These are phyloP conservation scores for Peromyscus leucopus DNA, from an alignment of 2,113 vertebrate genomes.

Conservation along the genomic window DNA sequence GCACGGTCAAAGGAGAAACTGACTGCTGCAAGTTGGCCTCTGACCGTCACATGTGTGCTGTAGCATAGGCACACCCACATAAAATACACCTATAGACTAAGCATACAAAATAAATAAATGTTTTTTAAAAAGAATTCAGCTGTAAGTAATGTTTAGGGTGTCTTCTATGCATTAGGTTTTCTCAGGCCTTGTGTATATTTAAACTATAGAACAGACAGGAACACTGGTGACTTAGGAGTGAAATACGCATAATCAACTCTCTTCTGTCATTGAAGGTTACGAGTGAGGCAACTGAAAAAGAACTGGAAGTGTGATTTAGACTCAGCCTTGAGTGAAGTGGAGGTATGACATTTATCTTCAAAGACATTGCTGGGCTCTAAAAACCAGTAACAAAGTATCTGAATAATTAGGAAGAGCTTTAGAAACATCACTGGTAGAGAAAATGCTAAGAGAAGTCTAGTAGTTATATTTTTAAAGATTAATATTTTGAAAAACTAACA, in stretches of 20 bases:
- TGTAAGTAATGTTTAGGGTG: background rate
- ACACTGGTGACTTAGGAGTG: background rate
- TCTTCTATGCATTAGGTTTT: background rate
- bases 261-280: slow-evolving; percentile 83
- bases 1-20: background rate
- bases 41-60: too few species aligned
- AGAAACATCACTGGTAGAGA: slow-evolving; percentile 6
- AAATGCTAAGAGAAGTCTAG: slow-evolving; percentile 44
- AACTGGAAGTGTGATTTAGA: slow-evolving; percentile 84
- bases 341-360: slow-evolving; percentile 84
- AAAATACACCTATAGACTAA: background rate
- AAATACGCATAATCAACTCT: slow-evolving; percentile 44
- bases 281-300: slow-evolving; percentile 77
- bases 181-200: background rate
- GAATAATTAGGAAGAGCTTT: slow-evolving; percentile 32
- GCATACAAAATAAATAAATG: background rate
- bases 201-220: slow-evolving; percentile 29
- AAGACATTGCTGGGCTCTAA: background rate
- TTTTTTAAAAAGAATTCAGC: background rate
- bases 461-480: slow-evolving; percentile 27
- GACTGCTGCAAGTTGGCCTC: background rate
- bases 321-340: slow-evolving; percentile 87
- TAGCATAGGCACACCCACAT: background rate
- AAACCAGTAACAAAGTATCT: slow-evolving; percentile 4
- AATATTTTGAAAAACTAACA: slow-evolving; percentile 37